Base-by-base conservation (phyloP, 2,888 invertebrate genomes). In the Sarcophaga rosellei region DNA sequence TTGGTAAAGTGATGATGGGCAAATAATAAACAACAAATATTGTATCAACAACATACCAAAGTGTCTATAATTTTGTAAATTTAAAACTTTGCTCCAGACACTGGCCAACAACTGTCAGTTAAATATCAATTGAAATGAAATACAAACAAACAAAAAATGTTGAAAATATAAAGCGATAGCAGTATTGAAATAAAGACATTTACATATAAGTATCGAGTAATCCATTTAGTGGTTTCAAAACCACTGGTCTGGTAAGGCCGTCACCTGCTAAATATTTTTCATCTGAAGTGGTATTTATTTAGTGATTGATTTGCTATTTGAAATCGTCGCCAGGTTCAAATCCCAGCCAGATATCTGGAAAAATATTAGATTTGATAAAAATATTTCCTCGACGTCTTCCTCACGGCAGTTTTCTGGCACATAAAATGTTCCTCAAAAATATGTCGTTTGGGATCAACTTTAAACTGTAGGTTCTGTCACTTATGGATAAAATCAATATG, bases 21-120 rank as follows among this genome's bases (percentile, higher is more conserved):
- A 87, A 87, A 84, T 81, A 87, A 84, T 81, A 83, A 77, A 85
- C 87, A 85, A 87, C 68, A 82, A 79, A 77, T 73, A 73, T 35
- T 35, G 35, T 35, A 35, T 76, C 17, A 84, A 62, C 62, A 82
- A 76, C 70, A 87, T 82, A 47, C 72, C 81, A 82, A 88, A 86
- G 88, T 86, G 88, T 88, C 88, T 87, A 88, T 88, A 87, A 88
- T 87, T 85, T 82, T 87, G 74, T 86, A 86, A 81, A 88, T 87
- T 73, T 84, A 62, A 80, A 88, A 85, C 62, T 82, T 81, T 84
- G 61, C 21, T 77, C 61, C 69, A 81, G 63, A 25, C 61, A 21
- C 66, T 75, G 6, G 35, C 45, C 17, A n/a, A 83, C 12, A 66
- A 59, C 62, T 72, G 82, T 75, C 72, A 85, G 81, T 84, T n/a